Conservation (phyloP, 2,797 vertebrate species). For the Cynodonichthys magdalenae region DNA sequence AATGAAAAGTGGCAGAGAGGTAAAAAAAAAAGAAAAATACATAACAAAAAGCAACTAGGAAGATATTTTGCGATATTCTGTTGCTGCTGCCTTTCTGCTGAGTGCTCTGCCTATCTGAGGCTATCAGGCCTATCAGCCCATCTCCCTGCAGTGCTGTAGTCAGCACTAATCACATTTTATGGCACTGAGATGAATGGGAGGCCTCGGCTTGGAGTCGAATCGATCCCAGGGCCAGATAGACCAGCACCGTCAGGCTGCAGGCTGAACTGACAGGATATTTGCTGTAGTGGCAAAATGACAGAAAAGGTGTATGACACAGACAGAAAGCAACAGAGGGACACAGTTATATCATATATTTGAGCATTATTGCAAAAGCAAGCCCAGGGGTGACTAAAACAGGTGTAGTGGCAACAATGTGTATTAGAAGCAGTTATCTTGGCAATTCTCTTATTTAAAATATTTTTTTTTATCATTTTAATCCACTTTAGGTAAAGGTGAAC, state of each 20-base stretch:
- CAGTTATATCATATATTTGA: conserved; percentile 40
- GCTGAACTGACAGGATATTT: conserved; percentile 95
- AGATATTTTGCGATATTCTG: conserved; percentile 71
- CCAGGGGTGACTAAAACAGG: conserved; percentile 61
- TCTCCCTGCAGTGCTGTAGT: conserved; percentile 89
- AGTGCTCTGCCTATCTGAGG: conserved; percentile 73
- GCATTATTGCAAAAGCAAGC: conserved; percentile 15
- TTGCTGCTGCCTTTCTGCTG: conserved; percentile 82
- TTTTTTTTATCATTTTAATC: conserved; percentile 87
- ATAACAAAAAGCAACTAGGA: conserved; percentile 23
- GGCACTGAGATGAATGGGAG: conserved; percentile 92
- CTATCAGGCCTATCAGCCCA: conserved; percentile 83
- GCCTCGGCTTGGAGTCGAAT: conserved; percentile 87
- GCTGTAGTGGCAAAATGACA: conserved; percentile 88
- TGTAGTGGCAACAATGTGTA: conserved; percentile 50
- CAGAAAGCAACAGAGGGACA: conserved; percentile 40
- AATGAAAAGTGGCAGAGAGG: conserved; percentile 58
- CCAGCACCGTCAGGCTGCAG: conserved; percentile 69
- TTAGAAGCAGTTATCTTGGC: conserved; percentile 87
- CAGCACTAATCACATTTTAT: conserved; percentile 93
- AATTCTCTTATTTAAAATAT: conserved; percentile 89
- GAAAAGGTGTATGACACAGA: conserved; percentile 58
- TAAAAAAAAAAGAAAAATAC: conserved; percentile 16
- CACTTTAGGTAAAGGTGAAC: conserved; percentile 78
- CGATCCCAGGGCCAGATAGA: conserved; percentile 91